phyloP scores from a whole-genome alignment of 2,113 vertebrate species.

The Chelonoidis abingdonii region DNA sequence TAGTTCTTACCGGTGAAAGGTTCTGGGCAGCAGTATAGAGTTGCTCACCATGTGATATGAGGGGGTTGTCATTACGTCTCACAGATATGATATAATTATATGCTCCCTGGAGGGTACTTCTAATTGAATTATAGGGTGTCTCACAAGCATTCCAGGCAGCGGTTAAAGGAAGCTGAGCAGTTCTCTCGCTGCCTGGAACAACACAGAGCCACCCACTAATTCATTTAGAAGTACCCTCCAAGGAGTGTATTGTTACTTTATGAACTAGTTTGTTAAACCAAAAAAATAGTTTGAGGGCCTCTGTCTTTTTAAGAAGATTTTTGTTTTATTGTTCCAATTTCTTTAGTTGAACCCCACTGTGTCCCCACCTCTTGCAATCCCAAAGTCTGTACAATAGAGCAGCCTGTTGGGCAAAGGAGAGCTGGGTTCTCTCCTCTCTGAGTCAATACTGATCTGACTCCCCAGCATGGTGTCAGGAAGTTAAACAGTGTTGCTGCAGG shows the following conservation, averaged over 20 bases:
- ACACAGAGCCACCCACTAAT: constrained; percentile 75
- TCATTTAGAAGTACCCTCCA: constrained; percentile 71
- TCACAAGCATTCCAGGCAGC: constrained; percentile 74
- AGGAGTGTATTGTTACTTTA: constrained; percentile 45
- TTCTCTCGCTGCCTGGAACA: constrained; percentile 59
- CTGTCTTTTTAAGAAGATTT: not conserved
- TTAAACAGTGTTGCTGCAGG: accelerated
- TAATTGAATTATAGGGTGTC: constrained; percentile 82
- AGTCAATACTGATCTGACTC: not conserved
- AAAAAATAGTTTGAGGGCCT: not conserved
- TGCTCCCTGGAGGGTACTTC: constrained; percentile 75
- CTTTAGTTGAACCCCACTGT: not conserved
- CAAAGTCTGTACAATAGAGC: accelerated
- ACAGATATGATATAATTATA: constrained; percentile 80
- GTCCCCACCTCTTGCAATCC: not conserved
- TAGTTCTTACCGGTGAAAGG: constrained; percentile 77
- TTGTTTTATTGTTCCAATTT: not conserved
- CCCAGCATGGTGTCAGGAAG: accelerated
- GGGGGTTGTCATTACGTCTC: constrained; percentile 79
- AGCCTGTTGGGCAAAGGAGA: not conserved
- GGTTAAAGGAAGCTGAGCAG: constrained; percentile 35
- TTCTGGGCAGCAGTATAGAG: constrained; percentile 77
- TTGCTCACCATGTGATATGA: constrained; percentile 65
- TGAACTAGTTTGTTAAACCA: constrained; percentile 1
- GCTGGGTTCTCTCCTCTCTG: not conserved